Evolutionary conservation across 2,113 vertebrate genomes (phyloP), one percentile per base, ranked within the genome.

Genomic region (Microtus pennsylvanicus): DNA sequence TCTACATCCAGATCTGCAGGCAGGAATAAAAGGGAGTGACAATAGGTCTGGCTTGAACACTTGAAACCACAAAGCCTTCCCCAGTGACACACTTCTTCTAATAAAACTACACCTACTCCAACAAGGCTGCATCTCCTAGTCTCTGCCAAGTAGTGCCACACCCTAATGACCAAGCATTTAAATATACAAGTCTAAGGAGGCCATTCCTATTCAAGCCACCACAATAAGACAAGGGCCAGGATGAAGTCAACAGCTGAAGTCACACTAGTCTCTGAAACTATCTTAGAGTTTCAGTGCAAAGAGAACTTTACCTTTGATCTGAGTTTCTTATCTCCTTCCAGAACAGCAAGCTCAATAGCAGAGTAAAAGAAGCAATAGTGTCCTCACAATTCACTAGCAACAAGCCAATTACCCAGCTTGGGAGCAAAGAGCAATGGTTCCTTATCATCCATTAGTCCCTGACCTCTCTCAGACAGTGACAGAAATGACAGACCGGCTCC

Each of bases 391-490:
- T 86, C 72, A 81, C 22, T 78, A 11, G 21, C 52, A 89, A 42
- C 28, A 61, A 72, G 63, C 50, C 80, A 89, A 21, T 80, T 65
- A 69, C 16, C 35, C 24, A 10, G 50, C n/a, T 28, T 70, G 19
- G 17, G 74, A 92, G 78, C 72, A 65, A 19, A 72, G 33, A 91
- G 70, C 74, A 89, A 58, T 24, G 42, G 35, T 12, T 81, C 22
- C 19, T 85, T 80, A 87, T 90, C 70, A 75, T 85, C 38, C n/a
- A 47, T 91, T 86, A 61, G 81, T 70, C 22, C 7, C 65, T 91
- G 72, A 85, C 58, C 7, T 88, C 80, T 78, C 63, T 21, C n/a
- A 93, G 75, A 80, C 94, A 89, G 42, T 69, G n/a, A 87, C 55
- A 13, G 38, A 82, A 89, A 70, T 75, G 55, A 92, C 83, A 67